Evolutionary conservation across 1,140 invertebrate species (phyloP), one percentile per base, ranked within the genome.

Genomic region (Acyrthosiphon pisum): DNA sequence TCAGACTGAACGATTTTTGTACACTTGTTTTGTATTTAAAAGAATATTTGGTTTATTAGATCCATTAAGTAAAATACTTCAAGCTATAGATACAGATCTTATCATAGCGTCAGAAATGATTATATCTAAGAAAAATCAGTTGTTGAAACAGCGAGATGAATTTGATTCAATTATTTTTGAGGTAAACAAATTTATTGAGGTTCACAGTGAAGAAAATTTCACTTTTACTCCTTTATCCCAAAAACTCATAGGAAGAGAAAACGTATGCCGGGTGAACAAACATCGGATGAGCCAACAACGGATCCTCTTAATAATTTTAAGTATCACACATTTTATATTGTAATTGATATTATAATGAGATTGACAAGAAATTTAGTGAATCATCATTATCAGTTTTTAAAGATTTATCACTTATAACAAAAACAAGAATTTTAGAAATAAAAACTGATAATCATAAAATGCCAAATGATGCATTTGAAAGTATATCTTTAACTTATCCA

Each of bases 21-120:
- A 81, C 18, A 81, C 68, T 14, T 81, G n/a, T 81, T 81, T 81
- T 81, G 35, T 81, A 81, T 81, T 81, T 81, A 81, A 81, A 81
- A 35, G 18, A 35, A 81, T 81, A 35, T 81, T 81, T 81, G 8
- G 9, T n/a, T 11, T 81, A 35, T 18, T 81, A 35, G 68, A 81
- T 35, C 68, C n/a, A 81, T 81, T 81, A n/a, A 35, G 68, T n/a
- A 81, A 81, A 68, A 68, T 23, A 26, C 26, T 68, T 23, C 60
- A 68, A 68, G 60, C 60, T 11, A 68, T 26, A 30, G 60, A 68
- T 68, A 23, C 26, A 30, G 60, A 68, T 68, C 60, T 68, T 68
- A 68, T 68, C 60, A 68, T 23, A 68, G 30, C 60, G 26, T 26
- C 60, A 68, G 26, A 23, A 68, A 68, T 68, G 60, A 68, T 68